A percentile compares a stretch with the other conserved stretches of the same genome.
These are phyloP conservation scores for Theristicus caerulescens DNA, from an alignment of 2,113 vertebrate genomes.

Conservation along the genomic window DNA sequence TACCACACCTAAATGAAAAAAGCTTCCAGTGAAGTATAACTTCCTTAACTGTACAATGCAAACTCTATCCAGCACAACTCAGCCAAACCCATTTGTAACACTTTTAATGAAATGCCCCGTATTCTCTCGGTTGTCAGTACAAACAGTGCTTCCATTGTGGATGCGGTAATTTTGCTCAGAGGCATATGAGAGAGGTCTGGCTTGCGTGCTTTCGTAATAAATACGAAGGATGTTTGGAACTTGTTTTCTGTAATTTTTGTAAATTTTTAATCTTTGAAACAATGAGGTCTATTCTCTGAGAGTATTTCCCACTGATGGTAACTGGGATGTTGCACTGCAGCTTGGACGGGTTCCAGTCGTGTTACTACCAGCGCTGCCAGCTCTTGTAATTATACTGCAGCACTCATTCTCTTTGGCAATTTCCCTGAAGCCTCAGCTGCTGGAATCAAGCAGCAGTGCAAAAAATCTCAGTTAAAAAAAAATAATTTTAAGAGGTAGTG, in stretches of 20 bases:
- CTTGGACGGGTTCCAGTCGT: background rate
- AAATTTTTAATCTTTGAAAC: background rate
- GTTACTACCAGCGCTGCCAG: background rate
- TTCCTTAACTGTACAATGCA: background rate
- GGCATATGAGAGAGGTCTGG: background rate
- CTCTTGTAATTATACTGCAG: background rate
- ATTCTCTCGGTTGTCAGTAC: background rate
- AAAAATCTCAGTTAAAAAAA: background rate
- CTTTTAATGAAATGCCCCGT: background rate
- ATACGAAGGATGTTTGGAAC: background rate
- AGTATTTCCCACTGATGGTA: background rate
- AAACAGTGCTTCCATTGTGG: background rate
- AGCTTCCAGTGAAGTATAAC: background rate
- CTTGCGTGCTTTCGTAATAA: background rate
- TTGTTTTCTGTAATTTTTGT: conserved; percentile 19
- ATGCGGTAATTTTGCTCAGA: background rate
- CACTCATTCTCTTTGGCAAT: background rate
- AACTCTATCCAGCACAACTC: background rate
- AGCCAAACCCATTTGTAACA: background rate
- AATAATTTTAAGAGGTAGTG: fast-evolving
- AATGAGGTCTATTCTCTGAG: background rate
- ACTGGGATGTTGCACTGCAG: background rate
- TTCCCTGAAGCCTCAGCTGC: background rate
- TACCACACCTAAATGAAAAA: background rate
- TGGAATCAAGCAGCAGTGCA: background rate